These are phyloP conservation scores for Sycobia sp. DNA, from an alignment of 1,140 invertebrate genomes.

Conservation along the genomic window DNA sequence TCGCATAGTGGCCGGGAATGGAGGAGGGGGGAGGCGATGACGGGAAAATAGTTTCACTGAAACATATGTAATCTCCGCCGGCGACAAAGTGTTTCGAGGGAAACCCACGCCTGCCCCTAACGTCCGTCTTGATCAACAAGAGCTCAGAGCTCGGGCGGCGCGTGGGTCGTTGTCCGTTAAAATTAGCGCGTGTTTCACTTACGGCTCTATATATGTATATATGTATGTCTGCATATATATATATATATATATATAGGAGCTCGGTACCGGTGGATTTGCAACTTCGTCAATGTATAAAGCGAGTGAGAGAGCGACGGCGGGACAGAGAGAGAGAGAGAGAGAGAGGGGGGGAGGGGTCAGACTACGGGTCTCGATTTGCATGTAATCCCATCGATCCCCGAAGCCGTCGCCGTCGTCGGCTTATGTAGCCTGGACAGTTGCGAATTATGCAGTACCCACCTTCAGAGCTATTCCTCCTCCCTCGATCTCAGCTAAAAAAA, in stretches of 20 bases:
- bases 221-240: no score
- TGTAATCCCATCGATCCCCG: constrained; percentile 33
- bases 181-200: constrained; percentile 22
- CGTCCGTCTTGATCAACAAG: constrained; percentile 21
- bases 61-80: constrained; percentile 9
- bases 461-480: no score
- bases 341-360: background rate
- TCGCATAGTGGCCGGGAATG: no score
- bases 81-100: constrained; percentile 15
- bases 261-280: constrained; percentile 24
- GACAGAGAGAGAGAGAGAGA: no score
- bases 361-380: constrained; percentile 18
- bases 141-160: constrained; percentile 19
- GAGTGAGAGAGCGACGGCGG: no score
- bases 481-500: no score
- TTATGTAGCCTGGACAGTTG: background rate
- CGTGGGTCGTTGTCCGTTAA: constrained; percentile 24
- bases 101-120: constrained; percentile 8
- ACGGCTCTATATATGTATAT: no score
- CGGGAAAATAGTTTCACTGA: background rate
- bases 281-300: background rate
- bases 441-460: constrained; percentile 18
- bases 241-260: no score
- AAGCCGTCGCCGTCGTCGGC: constrained; percentile 1
- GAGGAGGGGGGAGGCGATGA: no score